A percentile compares a stretch with the other conserved stretches of the same genome.
These are phyloP conservation scores for Sylvia atricapilla DNA, from an alignment of 2,113 vertebrate genomes.

Conservation along the genomic window DNA sequence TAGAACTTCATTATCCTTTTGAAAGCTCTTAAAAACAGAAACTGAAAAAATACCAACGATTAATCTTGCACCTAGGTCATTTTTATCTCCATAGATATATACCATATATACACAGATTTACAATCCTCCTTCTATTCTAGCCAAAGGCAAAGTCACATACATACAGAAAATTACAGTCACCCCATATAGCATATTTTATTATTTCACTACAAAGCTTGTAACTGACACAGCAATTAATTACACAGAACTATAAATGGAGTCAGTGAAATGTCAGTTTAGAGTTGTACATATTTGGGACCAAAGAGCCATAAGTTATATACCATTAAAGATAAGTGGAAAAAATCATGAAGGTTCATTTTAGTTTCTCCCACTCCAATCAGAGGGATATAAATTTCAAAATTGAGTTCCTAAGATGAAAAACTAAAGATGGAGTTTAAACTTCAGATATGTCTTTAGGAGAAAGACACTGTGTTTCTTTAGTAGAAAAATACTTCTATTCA, in stretches of 20 bases:
- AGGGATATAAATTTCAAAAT: neutral
- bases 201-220: neutral
- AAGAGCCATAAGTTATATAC: neutral
- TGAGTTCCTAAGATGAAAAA: neutral
- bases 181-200: neutral
- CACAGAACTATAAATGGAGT: neutral
- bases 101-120: neutral
- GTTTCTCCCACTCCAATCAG: neutral
- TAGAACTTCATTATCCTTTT: neutral
- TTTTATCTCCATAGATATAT: neutral
- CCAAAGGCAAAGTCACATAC: neutral
- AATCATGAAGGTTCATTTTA: neutral
- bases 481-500: neutral
- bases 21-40: neutral
- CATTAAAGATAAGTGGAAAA: neutral
- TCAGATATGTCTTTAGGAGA: accelerated
- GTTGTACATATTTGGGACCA: neutral
- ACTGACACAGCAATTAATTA: neutral
- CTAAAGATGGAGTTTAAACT: accelerated
- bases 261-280: neutral
- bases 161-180: neutral
- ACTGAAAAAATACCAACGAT: neutral
- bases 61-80: neutral
- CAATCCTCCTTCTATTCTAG: neutral
- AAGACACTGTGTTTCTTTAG: neutral